A percentile compares a stretch with the other conserved stretches of the same genome.
Conservation (phyloP, 2,797 vertebrate species). For the Sphaeramia orbicularis region DNA sequence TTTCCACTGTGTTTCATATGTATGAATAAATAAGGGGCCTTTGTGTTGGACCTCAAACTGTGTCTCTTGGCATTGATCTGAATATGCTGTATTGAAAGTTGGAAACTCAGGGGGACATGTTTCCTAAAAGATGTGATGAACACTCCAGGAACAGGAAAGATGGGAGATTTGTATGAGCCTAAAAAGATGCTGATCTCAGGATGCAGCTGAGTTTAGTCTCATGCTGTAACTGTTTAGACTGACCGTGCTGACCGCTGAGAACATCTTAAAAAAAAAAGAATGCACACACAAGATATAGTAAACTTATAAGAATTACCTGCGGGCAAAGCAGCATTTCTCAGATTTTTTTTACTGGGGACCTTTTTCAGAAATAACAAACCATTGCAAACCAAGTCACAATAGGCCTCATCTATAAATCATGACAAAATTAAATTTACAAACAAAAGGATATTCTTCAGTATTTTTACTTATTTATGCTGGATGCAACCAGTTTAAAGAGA, state of each 20-base stretch:
- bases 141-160: constrained; percentile 13
- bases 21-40: constrained; percentile 20
- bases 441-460: too few species aligned
- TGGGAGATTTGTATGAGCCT: not conserved
- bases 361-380: too few species aligned
- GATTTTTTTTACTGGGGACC: too few species aligned
- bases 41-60: constrained; percentile 17
- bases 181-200: not conserved
- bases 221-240: not conserved
- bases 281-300: too few species aligned
- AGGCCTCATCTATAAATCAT: too few species aligned
- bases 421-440: too few species aligned
- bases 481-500: too few species aligned
- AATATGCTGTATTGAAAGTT: constrained; percentile 28
- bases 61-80: constrained; percentile 11
- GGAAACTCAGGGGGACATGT: constrained; percentile 1
- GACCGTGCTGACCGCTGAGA: not conserved
- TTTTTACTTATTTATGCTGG: too few species aligned
- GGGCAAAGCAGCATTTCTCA: too few species aligned
- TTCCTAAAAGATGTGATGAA: constrained; percentile 14
- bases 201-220: not conserved
- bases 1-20: constrained; percentile 1
- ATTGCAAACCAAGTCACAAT: too few species aligned
- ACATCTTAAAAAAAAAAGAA: not conserved
- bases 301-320: too few species aligned